Percentiles rank a stretch among this genome's conserved stretches.
phyloP scores from a whole-genome alignment of 2,113 vertebrate species.

The Nothoprocta perdicaria region DNA sequence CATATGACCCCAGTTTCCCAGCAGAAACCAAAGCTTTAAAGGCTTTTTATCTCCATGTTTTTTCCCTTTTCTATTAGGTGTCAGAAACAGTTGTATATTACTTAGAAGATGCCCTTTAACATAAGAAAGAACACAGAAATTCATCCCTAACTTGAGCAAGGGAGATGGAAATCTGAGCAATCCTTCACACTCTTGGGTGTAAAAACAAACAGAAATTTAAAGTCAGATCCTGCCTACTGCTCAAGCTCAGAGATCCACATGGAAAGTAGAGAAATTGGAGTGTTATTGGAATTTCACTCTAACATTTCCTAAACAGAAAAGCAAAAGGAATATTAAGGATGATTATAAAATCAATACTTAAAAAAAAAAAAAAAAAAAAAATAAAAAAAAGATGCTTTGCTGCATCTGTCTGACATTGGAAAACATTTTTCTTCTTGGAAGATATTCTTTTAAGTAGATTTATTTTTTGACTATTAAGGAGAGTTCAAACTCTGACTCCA shows the following conservation, averaged over 20 bases:
- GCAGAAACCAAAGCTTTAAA: not conserved
- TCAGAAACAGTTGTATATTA: not conserved
- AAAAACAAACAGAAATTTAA: not conserved
- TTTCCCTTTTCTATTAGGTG: not conserved
- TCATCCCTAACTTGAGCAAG: not conserved
- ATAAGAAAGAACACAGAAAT: constrained; percentile 1
- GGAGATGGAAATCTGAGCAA: not conserved
- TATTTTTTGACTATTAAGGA: not conserved
- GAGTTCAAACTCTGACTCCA: not conserved
- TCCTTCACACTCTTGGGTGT: not conserved
- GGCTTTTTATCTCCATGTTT: not conserved
- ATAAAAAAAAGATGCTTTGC: not conserved
- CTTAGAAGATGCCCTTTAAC: not conserved
- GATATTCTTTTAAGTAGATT: not conserved
- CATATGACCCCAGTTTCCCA: not conserved
- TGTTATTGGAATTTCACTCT: not conserved
- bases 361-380: not conserved
- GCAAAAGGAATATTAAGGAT: not conserved
- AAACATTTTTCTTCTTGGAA: not conserved
- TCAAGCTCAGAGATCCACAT: not conserved
- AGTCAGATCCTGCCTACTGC: not conserved
- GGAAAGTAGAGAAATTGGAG: not conserved
- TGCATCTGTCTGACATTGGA: not conserved
- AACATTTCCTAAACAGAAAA: not conserved
- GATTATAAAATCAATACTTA: not conserved